A percentile compares a stretch with the other conserved stretches of the same genome.
phyloP scores from a whole-genome alignment of 92 coral and sea anemone genomes.

The Zoanthus gigantus region DNA sequence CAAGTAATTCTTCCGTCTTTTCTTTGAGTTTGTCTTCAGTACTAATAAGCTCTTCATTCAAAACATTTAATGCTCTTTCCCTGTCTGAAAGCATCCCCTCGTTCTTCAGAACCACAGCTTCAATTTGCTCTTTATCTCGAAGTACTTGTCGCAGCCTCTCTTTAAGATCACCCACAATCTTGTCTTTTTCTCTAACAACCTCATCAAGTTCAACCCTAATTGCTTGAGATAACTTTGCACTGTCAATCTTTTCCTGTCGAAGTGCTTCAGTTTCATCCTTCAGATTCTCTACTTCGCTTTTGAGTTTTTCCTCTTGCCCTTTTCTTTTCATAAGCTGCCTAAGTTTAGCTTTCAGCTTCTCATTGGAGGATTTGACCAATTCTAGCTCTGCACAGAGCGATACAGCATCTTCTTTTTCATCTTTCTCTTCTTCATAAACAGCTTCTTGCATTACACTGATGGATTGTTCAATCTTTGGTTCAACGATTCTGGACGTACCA shows the following conservation, averaged over 20 bases:
- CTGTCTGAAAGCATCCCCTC: slow-evolving; percentile 71
- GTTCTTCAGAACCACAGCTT: slow-evolving; percentile 57
- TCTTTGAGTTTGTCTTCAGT: slow-evolving; percentile 52
- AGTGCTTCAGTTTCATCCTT: slow-evolving; percentile 69
- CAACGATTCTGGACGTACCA: background rate
- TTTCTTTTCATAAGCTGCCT: slow-evolving; percentile 69
- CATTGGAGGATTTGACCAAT: slow-evolving; percentile 68
- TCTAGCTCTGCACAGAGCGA: slow-evolving; percentile 59
- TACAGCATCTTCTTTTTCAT: slow-evolving; percentile 12
- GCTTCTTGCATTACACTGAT: slow-evolving; percentile 23
- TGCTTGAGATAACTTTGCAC: slow-evolving; percentile 71
- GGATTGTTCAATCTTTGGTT: slow-evolving; percentile 31
- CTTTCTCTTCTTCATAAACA: background rate
- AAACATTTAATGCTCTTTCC: slow-evolving; percentile 67
- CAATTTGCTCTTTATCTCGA: slow-evolving; percentile 67
- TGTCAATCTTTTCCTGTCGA: slow-evolving; percentile 73
- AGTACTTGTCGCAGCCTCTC: slow-evolving; percentile 54
- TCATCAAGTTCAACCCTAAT: slow-evolving; percentile 74
- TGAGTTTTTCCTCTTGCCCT: slow-evolving; percentile 57
- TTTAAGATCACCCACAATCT: slow-evolving; percentile 64
- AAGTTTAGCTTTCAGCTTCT: slow-evolving; percentile 78
- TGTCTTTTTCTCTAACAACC: slow-evolving; percentile 73
- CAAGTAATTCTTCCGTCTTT: slow-evolving; percentile 41
- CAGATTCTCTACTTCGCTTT: slow-evolving; percentile 54
- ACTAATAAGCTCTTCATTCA: slow-evolving; percentile 58